phyloP scores from a whole-genome alignment of 2,888 invertebrate species.

The Quadroppia sp. region DNA sequence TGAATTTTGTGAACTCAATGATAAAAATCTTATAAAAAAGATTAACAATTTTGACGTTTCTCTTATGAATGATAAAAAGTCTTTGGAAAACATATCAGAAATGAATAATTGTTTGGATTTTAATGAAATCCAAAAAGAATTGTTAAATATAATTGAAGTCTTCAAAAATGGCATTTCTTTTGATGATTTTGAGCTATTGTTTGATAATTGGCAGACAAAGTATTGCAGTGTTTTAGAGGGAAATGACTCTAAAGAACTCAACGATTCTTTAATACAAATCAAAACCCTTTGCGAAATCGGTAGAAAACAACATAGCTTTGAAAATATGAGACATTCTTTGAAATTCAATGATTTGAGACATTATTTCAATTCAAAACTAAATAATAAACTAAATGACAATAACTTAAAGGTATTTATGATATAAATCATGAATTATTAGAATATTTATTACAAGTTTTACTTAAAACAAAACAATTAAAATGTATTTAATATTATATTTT shows the following conservation, averaged over 20 bases:
- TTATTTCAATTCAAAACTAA: slow-evolving; percentile 16
- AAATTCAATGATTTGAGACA: slow-evolving; percentile 25
- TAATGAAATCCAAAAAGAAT: slow-evolving; percentile 31
- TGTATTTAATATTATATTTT: neutral
- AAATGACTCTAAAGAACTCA: slow-evolving; percentile 33
- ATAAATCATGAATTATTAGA: too few relatives aligned
- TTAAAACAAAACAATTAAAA: neutral
- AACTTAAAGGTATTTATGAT: neutral
- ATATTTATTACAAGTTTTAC: too few relatives aligned
- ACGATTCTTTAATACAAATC: slow-evolving; percentile 35
- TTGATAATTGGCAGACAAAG: slow-evolving; percentile 32
- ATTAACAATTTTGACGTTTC: neutral
- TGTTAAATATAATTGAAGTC: slow-evolving; percentile 30
- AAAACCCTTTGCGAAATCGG: slow-evolving; percentile 25
- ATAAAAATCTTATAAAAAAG: slow-evolving; percentile 6
- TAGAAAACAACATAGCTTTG: slow-evolving; percentile 9
- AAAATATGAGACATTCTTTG: slow-evolving; percentile 11
- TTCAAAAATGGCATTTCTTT: slow-evolving; percentile 37
- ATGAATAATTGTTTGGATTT: neutral
- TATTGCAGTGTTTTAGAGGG: slow-evolving; percentile 37
- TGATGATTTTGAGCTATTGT: slow-evolving; percentile 26
- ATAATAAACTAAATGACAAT: slow-evolving; percentile 9
- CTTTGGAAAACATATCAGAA: neutral
- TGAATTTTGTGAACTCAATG: neutral
- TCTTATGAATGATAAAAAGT: neutral